Conservation (phyloP, 2,113 vertebrate species). For the Caranx melampygus region DNA sequence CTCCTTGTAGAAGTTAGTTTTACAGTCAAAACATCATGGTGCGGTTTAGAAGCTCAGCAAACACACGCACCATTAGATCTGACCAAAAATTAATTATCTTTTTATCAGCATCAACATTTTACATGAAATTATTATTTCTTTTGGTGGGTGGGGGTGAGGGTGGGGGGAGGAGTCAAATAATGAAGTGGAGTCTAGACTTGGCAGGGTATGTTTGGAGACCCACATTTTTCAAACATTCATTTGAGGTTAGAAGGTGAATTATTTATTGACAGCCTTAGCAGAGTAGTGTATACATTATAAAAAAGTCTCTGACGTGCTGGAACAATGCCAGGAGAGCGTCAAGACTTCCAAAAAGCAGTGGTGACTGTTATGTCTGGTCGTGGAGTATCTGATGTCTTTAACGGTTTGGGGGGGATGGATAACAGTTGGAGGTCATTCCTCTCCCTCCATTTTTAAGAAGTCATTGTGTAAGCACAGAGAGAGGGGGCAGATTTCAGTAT, state of each 20-base stretch:
- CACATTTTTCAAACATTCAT: constrained; percentile 50
- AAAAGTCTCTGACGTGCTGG: constrained; percentile 43
- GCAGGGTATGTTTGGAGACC: constrained; percentile 35
- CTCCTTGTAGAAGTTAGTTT: constrained; percentile 64
- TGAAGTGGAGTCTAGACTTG: constrained; percentile 5
- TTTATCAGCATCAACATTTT: constrained; percentile 10
- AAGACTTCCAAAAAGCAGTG: constrained; percentile 35
- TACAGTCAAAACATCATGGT: constrained; percentile 31
- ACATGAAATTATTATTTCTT: neutral
- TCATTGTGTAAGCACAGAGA: constrained; percentile 22
- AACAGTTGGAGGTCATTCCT: constrained; percentile 65
- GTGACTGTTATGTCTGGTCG: constrained; percentile 21
- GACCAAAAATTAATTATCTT: constrained; percentile 48
- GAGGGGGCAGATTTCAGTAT: constrained; percentile 44
- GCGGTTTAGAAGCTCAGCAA: constrained; percentile 43
- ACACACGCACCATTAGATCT: constrained; percentile 28
- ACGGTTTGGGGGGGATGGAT: constrained; percentile 32
- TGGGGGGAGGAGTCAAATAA: neutral
- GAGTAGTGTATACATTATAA: constrained; percentile 41
- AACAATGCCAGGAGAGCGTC: constrained; percentile 49
- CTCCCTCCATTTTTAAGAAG: constrained; percentile 29
- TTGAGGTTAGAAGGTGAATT: constrained; percentile 60
- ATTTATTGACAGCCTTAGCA: constrained; percentile 57
- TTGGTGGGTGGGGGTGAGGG: too few relatives aligned
- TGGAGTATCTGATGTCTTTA: constrained; percentile 54